Percentiles rank a stretch among this genome's conserved stretches.
phyloP scores from a whole-genome alignment of 2,888 invertebrate genomes.

The Macropis europaea region DNA sequence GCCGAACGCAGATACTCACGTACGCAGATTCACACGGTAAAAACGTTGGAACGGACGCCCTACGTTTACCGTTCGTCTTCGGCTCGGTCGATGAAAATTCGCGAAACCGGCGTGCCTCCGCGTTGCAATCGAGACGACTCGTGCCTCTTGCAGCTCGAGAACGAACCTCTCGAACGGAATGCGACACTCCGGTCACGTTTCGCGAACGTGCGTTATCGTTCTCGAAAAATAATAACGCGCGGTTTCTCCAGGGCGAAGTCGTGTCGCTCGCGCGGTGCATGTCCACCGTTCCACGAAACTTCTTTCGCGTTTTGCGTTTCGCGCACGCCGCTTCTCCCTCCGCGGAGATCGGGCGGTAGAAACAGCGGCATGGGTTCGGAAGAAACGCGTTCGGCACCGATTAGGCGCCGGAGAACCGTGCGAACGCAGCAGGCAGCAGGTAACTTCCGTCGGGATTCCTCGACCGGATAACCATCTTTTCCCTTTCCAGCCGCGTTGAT shows the following conservation, averaged over 20 bases:
- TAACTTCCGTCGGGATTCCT: conserved; percentile 14
- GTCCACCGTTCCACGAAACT: not conserved
- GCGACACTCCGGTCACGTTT: conserved; percentile 49
- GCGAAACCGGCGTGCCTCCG: not conserved
- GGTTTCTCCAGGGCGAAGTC: not conserved
- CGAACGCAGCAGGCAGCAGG: conserved; percentile 26
- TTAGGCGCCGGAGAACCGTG: conserved; percentile 30
- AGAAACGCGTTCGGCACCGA: too few relatives aligned
- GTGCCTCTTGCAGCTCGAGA: not conserved
- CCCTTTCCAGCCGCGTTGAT: not conserved
- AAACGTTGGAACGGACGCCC: too few relatives aligned
- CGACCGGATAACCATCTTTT: not conserved
- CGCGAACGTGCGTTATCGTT: conserved; percentile 58
- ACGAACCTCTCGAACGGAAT: conserved; percentile 7
- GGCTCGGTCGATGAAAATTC: not conserved
- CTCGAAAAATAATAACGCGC: conserved; percentile 49
- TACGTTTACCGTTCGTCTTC: not conserved
- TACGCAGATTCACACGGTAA: too few relatives aligned
- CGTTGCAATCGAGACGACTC: not conserved
- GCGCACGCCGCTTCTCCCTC: not conserved
- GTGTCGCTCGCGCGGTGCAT: not conserved
- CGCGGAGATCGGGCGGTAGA: too few relatives aligned
- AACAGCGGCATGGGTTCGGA: too few relatives aligned
- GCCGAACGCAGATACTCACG: too few relatives aligned
- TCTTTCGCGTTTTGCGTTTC: not conserved